phyloP scores from a whole-genome alignment of 1,140 invertebrate species.

The Drosophila arawakana region DNA sequence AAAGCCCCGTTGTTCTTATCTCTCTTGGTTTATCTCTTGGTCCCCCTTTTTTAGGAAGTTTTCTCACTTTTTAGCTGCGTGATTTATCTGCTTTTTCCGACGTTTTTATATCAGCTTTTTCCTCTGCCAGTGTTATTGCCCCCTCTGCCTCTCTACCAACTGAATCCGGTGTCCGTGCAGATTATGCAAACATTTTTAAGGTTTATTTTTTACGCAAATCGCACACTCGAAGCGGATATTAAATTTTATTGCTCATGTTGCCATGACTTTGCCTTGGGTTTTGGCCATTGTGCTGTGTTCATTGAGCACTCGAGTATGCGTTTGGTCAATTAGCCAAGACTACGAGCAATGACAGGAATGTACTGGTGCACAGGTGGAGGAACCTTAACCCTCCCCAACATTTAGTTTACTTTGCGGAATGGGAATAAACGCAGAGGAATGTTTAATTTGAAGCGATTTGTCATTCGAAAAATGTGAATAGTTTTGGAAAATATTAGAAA shows the following conservation, averaged over 20 bases:
- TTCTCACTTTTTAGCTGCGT: constrained; percentile 73
- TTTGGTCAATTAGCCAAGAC: constrained; percentile 68
- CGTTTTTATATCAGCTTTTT: constrained; percentile 56
- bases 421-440: not conserved
- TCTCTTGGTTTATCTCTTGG: constrained; percentile 41
- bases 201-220: constrained; percentile 50
- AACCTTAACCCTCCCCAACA: not conserved
- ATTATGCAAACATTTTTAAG: constrained; percentile 73
- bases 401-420: not conserved
- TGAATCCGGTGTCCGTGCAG: constrained; percentile 29
- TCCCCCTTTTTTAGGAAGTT: constrained; percentile 57
- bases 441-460: not conserved
- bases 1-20: constrained; percentile 63
- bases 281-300: constrained; percentile 50
- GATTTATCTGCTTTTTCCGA: constrained; percentile 78
- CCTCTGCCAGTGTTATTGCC: not conserved
- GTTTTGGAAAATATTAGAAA: no score
- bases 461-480: not conserved
- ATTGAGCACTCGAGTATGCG: constrained; percentile 72
- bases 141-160: not conserved
- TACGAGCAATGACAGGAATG: constrained; percentile 50
- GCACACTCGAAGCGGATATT: constrained; percentile 76
- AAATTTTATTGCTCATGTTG: constrained; percentile 80
- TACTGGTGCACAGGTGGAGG: constrained; percentile 6
- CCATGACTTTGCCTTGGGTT: constrained; percentile 57